Base-by-base conservation (phyloP, 2,888 invertebrate genomes). In the Lasius fuliginosus region DNA sequence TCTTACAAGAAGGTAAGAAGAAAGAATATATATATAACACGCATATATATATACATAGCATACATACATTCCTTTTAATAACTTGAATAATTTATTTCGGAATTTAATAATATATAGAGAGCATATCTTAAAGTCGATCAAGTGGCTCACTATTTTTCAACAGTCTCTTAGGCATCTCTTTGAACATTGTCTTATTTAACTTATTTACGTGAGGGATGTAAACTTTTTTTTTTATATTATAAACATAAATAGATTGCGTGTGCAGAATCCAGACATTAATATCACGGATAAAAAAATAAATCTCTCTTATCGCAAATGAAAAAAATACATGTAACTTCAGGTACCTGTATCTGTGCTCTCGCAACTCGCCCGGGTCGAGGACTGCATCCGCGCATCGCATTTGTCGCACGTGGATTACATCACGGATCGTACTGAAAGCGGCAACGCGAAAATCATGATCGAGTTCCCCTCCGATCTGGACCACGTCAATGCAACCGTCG, bases 1-100 rank as follows among this genome's bases (percentile, higher is more conserved):
- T 86, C 89, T 27, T 86, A 92, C 56, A 91, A 87, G 42, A 92
- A 94, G 89, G 93, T 94, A 84, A 84, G 27, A 53, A 6, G 6
- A 58, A 30, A 18, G 12, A 36, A 27, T 36, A n/a, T 27, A 68
- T 27, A 33, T 1, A 56, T 46, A 27, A 36, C 1, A 71, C 11
- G n/a, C 46, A 46, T 46, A 23, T 23, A 46, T 12, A 42, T 30
- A 23, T 23, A 46, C 42, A 42, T 30, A 71, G 11, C 15, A 67
- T 23, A 15, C 5, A 23, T 27, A 76, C 23, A n/a, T 75, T 42
- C 1, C 30, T 42, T 67, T 3, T 68, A 46, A 58, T 23, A 75
- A 40, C 15, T 40, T 33, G 11, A 23, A 23, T 23, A 53, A 12
- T 3, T 40, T 49, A 73, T 36, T 73, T 27, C 1, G 8, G 60